phyloP scores from a whole-genome alignment of 1,140 invertebrate species.

The Homalodisca vitripennis region DNA sequence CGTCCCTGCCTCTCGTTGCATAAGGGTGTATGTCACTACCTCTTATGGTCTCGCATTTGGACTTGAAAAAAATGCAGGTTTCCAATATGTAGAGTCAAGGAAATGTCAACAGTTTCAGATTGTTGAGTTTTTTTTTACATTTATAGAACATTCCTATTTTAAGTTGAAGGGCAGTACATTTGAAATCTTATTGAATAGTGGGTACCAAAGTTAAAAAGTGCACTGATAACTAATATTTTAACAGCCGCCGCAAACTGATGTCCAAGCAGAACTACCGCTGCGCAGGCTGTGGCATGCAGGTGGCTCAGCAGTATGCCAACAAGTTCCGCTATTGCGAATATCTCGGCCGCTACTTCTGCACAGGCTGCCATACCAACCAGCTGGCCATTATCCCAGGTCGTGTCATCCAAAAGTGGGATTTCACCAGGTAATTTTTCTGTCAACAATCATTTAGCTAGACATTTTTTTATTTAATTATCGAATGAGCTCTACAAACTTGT shows the following conservation, averaged over 20 bases:
- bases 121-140: too few species aligned
- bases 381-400: conserved; percentile 72
- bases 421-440: conserved; percentile 54
- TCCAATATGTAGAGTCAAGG: too few species aligned
- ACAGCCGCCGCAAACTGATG: conserved; percentile 62
- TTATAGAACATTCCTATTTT: too few species aligned
- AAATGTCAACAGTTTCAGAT: too few species aligned
- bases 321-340: conserved; percentile 83
- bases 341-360: conserved; percentile 85
- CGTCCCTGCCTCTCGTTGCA: too few species aligned
- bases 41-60: too few species aligned
- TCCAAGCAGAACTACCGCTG: conserved; percentile 79
- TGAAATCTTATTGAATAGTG: too few species aligned
- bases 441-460: background rate
- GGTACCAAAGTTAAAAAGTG: too few species aligned
- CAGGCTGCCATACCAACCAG: conserved; percentile 81
- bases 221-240: too few species aligned
- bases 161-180: too few species aligned
- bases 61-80: too few species aligned
- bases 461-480: background rate
- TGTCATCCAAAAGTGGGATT: conserved; percentile 74
- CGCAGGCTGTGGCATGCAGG: conserved; percentile 82
- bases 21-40: too few species aligned
- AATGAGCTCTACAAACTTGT: background rate
- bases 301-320: conserved; percentile 67